Conservation (phyloP, 2,888 invertebrate species). For the Nomada flava region DNA sequence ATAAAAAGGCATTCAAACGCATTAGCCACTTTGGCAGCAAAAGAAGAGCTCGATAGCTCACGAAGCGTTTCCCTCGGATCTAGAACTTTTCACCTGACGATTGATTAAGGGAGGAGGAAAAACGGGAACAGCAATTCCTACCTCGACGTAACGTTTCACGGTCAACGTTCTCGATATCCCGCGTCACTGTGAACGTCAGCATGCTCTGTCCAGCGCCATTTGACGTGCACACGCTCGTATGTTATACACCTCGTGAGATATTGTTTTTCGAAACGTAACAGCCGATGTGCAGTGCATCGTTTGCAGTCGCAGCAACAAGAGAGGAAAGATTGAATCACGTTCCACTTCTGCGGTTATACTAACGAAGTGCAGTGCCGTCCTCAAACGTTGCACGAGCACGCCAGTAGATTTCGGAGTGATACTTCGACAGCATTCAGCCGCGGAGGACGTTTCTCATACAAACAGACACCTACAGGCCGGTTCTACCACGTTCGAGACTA, state of each 20-base stretch:
- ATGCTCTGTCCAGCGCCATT: constrained; percentile 7
- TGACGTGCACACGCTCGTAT: constrained; percentile 7
- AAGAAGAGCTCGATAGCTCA: background rate
- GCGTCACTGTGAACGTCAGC: constrained; percentile 18
- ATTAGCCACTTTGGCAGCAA: background rate
- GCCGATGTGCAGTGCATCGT: constrained; percentile 49
- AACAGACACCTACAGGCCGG: constrained; percentile 5
- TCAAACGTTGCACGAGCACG: constrained; percentile 52
- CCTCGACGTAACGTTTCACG: constrained; percentile 3
- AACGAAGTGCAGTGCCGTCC: constrained; percentile 66
- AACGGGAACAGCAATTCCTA: background rate
- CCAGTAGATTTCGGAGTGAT: constrained; percentile 58
- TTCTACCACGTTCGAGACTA: constrained; percentile 15
- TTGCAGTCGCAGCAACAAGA: constrained; percentile 57
- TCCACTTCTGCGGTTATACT: constrained; percentile 68
- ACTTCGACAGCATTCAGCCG: constrained; percentile 48
- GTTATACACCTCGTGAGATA: constrained; percentile 51
- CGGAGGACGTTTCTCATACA: constrained; percentile 40
- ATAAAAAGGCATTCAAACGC: background rate
- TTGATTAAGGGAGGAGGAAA: background rate
- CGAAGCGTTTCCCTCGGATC: background rate
- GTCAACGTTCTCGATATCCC: constrained; percentile 7
- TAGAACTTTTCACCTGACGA: background rate
- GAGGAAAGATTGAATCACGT: constrained; percentile 70
- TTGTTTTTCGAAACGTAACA: constrained; percentile 66